Conservation (phyloP, 2,888 invertebrate species). For the Hartigia nigra region DNA sequence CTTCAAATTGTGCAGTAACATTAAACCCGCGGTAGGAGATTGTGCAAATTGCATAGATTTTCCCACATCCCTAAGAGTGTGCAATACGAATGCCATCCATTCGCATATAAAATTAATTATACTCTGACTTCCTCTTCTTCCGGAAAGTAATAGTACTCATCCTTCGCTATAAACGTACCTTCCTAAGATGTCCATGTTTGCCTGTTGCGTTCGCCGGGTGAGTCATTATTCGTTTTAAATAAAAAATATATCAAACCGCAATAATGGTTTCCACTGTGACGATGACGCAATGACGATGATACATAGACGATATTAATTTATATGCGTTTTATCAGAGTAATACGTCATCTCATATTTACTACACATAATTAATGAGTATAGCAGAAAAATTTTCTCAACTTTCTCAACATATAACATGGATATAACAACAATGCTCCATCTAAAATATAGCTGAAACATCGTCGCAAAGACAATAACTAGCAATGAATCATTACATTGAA, state of each 20-base stretch:
- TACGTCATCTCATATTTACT: neutral
- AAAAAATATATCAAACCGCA: neutral
- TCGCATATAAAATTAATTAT: neutral
- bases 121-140: neutral
- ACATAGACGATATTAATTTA: neutral
- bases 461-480: neutral
- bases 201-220: constrained; percentile 59
- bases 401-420: neutral
- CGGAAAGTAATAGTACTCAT: neutral
- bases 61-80: neutral
- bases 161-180: neutral
- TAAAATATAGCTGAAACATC: neutral
- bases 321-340: neutral
- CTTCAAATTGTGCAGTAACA: neutral
- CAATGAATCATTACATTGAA: neutral
- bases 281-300: neutral
- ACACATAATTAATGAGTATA: neutral
- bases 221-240: constrained; percentile 32
- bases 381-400: neutral
- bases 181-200: constrained; percentile 49
- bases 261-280: too few relatives aligned
- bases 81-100: neutral
- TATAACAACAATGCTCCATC: neutral
- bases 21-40: neutral
- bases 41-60: neutral